Base-by-base conservation (phyloP, 2,888 invertebrate genomes). In the Carcina quercana region DNA sequence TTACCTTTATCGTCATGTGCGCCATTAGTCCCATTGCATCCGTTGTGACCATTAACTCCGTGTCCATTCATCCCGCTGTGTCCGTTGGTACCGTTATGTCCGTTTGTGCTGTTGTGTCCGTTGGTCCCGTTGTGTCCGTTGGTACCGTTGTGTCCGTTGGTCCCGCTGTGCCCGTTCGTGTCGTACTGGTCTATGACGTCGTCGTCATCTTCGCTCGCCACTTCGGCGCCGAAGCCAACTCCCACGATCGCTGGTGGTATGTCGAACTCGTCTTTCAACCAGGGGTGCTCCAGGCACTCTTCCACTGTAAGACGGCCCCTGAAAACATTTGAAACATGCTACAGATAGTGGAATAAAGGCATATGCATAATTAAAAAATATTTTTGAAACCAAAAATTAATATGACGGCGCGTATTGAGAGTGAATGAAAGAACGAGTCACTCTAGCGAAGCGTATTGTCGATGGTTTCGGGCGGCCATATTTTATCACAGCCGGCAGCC, bases 241-340 rank as follows among this genome's bases (percentile, higher is more conserved):
- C 80, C 78, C 34, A 72, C 74, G 47, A 84, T 83, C 49, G 71
- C 78, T 42, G 76, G 78, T 49, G 86, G 86, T 45, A 88, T 67
- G 42, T 84, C 75, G 50, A 76, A 70, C 54, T 86, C 87, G 75
- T 88, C 87, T 79, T 86, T 86, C 54, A 97, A 88, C 97, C 96
- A 97, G 59, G 92, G 89, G 85, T 97, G 96, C 71, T 93, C 90
- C 67, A 96, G 88, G 83, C 96, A 93, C 80, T 95, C 92, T 61
- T 90, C 88, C 62, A 95, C 94, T 68, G 92, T 91, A 83, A 96
- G 89, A 80, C 96, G 91, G 79, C 92, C 91, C 79, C 96, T 96
- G 85, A 7, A 87, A 86, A 20, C 17, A 17, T 11, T 17, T 25
- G 25, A 13, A 33, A 30, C 2, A 19, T 5, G 31, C 40, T 39